Percentiles rank a stretch among this genome's conserved stretches.
Conservation (phyloP, 1,140 invertebrate genomes). For the Melitaea cinxia region DNA sequence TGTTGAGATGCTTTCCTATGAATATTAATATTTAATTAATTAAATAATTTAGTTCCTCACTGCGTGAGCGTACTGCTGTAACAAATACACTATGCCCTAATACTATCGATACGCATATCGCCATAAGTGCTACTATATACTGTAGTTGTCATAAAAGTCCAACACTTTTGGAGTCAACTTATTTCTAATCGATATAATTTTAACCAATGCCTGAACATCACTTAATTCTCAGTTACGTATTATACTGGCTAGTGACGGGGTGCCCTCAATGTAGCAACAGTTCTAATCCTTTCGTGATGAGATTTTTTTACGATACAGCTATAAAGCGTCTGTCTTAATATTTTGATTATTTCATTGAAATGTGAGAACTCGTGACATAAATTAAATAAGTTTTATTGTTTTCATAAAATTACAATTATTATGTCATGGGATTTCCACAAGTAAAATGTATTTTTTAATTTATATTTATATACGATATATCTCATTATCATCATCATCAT, state of each 20-base stretch:
- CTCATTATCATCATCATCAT: too few relatives aligned
- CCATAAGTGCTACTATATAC: not conserved
- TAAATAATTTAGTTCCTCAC: too few relatives aligned
- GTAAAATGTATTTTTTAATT: too few relatives aligned
- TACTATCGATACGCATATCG: not conserved
- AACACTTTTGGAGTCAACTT: not conserved
- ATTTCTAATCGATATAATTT: slow-evolving; percentile 12
- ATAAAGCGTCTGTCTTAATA: not conserved
- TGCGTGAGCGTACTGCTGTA: not conserved
- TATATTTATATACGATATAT: too few relatives aligned
- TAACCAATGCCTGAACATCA: slow-evolving; percentile 8
- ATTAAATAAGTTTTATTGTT: not conserved
- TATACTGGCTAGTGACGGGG: slow-evolving; percentile 20
- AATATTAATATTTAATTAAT: too few relatives aligned
- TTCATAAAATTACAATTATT: not conserved
- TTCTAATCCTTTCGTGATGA: slow-evolving; percentile 5
- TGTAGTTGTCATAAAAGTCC: too few relatives aligned
- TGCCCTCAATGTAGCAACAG: slow-evolving; percentile 33
- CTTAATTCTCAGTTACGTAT: slow-evolving; percentile 12
- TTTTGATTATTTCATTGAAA: not conserved
- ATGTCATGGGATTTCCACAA: too few relatives aligned
- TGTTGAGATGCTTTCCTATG: too few relatives aligned
- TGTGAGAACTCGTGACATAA: not conserved
- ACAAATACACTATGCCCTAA: not conserved
- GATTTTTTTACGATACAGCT: slow-evolving; percentile 11